Conservation (phyloP, 64 coral and sea anemone genomes). For the Platygyra sinensis region DNA sequence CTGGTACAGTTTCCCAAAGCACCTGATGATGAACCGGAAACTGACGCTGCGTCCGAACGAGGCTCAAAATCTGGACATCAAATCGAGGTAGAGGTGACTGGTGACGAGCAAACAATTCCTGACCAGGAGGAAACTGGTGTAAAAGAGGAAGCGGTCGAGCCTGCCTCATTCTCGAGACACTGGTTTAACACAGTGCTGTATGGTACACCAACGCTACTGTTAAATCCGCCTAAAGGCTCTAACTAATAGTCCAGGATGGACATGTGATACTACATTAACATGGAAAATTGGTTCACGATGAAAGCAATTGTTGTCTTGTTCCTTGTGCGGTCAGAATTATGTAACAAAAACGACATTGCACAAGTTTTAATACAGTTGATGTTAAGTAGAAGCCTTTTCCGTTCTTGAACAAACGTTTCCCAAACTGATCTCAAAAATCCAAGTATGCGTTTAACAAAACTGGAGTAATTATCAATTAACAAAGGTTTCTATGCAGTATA, state of each 20-base stretch:
- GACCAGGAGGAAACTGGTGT: not conserved
- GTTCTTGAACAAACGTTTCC: too few species aligned
- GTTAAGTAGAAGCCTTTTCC: too few species aligned
- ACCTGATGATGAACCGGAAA: constrained; percentile 30
- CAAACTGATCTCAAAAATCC: too few species aligned
- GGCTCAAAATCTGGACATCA: constrained; percentile 56
- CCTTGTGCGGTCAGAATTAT: too few species aligned
- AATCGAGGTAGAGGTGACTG: constrained; percentile 14
- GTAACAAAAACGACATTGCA: too few species aligned
- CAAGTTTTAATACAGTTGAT: too few species aligned
- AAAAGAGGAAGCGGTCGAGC: not conserved
- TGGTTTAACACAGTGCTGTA: constrained; percentile 96
- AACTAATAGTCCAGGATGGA: not conserved
- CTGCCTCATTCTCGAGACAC: constrained; percentile 48
- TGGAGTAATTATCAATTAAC: too few species aligned
- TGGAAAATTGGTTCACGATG: too few species aligned
- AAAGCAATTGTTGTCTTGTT: too few species aligned
- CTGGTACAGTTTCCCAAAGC: constrained; percentile 72
- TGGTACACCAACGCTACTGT: constrained; percentile 65
- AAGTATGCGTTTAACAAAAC: too few species aligned
- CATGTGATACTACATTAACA: not conserved
- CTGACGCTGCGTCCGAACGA: constrained; percentile 63
- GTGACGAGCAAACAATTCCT: not conserved
- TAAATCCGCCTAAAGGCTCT: constrained; percentile 51
- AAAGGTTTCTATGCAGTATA: too few species aligned